Conservation (phyloP, 1,140 invertebrate species). For the Holotrichia oblita region DNA sequence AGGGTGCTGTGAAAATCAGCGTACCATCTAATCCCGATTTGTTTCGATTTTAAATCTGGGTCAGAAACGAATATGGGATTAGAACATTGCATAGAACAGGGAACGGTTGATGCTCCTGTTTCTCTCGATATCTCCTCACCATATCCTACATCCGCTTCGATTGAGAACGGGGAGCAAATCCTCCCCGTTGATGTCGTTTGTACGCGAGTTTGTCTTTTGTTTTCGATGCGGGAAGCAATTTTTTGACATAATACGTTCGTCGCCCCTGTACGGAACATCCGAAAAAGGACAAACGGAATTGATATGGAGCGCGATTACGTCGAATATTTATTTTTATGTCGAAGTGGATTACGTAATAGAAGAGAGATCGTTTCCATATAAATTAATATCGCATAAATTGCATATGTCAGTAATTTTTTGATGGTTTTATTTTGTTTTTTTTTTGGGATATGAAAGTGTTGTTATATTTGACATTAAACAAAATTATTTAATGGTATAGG, state of each 20-base stretch:
- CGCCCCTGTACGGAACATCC: background rate
- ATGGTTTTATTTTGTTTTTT: too few relatives aligned
- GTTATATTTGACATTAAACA: too few relatives aligned
- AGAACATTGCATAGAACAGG: conserved; percentile 6
- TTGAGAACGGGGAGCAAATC: background rate
- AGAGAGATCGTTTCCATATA: background rate
- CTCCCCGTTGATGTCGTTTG: background rate
- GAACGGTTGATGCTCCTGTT: background rate
- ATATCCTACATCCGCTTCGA: conserved; percentile 1
- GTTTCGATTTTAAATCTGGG: conserved; percentile 49
- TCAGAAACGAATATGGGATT: conserved; percentile 41
- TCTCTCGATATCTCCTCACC: background rate
- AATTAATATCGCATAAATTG: background rate
- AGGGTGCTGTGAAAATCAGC: conserved; percentile 46
- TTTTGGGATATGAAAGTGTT: too few relatives aligned
- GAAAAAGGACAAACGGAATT: background rate
- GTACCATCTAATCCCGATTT: conserved; percentile 51
- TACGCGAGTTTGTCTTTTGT: conserved; percentile 23
- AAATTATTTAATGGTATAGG: too few relatives aligned
- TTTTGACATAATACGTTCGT: conserved; percentile 16
- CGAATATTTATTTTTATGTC: background rate
- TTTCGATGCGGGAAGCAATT: conserved; percentile 29
- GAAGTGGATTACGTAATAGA: background rate
- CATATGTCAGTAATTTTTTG: too few relatives aligned
- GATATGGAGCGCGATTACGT: background rate